Base-by-base conservation (phyloP, 2,888 invertebrate species). In the Ichneumoninae sp. region DNA sequence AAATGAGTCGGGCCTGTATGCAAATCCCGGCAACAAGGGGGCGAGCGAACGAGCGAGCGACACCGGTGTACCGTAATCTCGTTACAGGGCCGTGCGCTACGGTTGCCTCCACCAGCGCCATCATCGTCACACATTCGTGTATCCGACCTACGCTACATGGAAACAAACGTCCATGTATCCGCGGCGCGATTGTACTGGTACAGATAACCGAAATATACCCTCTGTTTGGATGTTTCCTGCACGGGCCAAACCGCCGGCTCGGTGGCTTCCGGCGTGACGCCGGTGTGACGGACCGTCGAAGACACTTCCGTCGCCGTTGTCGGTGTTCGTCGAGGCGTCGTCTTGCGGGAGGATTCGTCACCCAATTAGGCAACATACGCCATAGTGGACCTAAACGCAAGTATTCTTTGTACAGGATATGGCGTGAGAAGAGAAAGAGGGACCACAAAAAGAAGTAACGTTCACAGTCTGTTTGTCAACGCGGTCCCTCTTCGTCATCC, bases 1-100 rank as follows among this genome's bases (percentile, higher is more conserved):
- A 91, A 92, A 91, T 90, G 88, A 87, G 84, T 86, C 87, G 86
- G 86, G 88, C 85, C 86, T 88, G 83, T 88, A 89, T 90, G 90
- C 87, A 90, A 89, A 90, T 90, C 80, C 82, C 36, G 69, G 75
- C 79, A 76, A 86, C 87, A 86, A 81, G 78, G 40, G 72, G 72
- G 68, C 72, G 80, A 47, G 4, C 80, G 80, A 80, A 33, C 30
- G 30, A 62, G 62, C 33, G 62, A 62, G 33, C 62, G 26, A 62
- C 72, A 74, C 72, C 66, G 80, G 83, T 84, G 87, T 87, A 88
- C 88, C 88, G 88, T 90, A 90, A 90, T 89, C 88, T 88, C 89
- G 86, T 88, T 86, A 87, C 86, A 86, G 87, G 82, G 83, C 85
- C 85, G 81, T 85, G 84, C 82, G 72, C 85, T 80, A 75, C 80